A percentile compares a stretch with the other conserved stretches of the same genome.
phyloP scores from a whole-genome alignment of 1,140 invertebrate genomes.

The Macrotrachela quadricornifera region DNA sequence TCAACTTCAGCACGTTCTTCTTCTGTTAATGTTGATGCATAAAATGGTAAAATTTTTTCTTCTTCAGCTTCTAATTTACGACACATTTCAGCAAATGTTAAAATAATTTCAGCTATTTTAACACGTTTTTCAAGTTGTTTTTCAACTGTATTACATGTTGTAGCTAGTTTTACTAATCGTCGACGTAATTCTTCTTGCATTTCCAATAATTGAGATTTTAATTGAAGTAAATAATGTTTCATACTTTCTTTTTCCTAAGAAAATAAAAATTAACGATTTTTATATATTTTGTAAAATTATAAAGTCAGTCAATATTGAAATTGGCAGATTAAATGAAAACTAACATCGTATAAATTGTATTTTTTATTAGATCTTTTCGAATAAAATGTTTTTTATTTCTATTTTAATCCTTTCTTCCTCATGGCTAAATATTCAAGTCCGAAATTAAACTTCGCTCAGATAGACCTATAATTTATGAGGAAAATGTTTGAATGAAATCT shows the following conservation, averaged over 20 bases:
- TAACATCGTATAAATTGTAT: no score
- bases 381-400: no score
- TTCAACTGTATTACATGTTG: conserved; percentile 23
- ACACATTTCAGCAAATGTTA: conserved; percentile 28
- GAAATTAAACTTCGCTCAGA: no score
- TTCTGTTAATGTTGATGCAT: conserved; percentile 24
- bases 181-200: conserved; percentile 21
- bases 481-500: no score
- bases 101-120: conserved; percentile 20
- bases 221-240: conserved; percentile 22
- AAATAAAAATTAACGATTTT: no score
- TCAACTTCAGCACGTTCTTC: conserved; percentile 26
- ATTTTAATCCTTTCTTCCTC: no score
- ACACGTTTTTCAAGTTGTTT: conserved; percentile 22
- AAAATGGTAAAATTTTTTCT: conserved; percentile 33
- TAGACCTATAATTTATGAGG: no score
- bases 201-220: conserved; percentile 30
- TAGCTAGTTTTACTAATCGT: conserved; percentile 23
- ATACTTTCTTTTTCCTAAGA: conserved; percentile 24
- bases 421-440: no score
- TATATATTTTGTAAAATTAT: background rate
- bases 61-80: conserved; percentile 31
- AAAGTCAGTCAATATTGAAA: background rate
- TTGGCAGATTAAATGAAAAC: no score
- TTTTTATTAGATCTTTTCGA: no score